Evolutionary conservation across 2,888 invertebrate genomes (phyloP), one percentile per base, ranked within the genome.

Genomic region (Lycia hirtaria): DNA sequence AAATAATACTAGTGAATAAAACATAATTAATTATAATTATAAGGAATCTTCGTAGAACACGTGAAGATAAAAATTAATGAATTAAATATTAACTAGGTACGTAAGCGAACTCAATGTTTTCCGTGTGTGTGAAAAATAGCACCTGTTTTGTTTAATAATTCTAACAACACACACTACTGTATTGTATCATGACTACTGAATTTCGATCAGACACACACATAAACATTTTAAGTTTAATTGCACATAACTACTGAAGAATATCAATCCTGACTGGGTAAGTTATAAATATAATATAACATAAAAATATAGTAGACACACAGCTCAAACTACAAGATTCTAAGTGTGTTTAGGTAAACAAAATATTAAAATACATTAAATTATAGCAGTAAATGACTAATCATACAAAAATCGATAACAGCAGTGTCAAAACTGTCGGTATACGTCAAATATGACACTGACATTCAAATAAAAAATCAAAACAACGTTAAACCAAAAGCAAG

Each of bases 341-440:
- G 1, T 20, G 7, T 0, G 14, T 24, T 20, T 1, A 19, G n/a
- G 1, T 38, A 30, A 33, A 33, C 24, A 43, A 7, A 12, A 44
- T 5, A 35, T 4, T 5, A 37, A 41, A 30, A 22, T 10, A 26
- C 6, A 2, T n/a, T 35, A 22, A 35, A 47, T 28, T 14, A 35
- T 4, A 4, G 15, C 26, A 19, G 19, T 37, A 22, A 45, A 15
- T 14, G 12, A 26, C 17, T 20, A 40, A 47, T 41, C 33, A 35
- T 14, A 43, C 47, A 12, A 52, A 57, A 53, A 58, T 58, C 57
- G 14, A 58, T 58, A 58, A 32, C 52, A 40, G 44, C 50, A 35
- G 33, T 32, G 43, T 14, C 43, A 38, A 17, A 30, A 43, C 10
- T 20, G 19, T 22, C 10, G 20, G 19, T 22, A 35, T 26, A 22